Base-by-base conservation (phyloP, 2,113 vertebrate genomes). In the Uria lomvia region DNA sequence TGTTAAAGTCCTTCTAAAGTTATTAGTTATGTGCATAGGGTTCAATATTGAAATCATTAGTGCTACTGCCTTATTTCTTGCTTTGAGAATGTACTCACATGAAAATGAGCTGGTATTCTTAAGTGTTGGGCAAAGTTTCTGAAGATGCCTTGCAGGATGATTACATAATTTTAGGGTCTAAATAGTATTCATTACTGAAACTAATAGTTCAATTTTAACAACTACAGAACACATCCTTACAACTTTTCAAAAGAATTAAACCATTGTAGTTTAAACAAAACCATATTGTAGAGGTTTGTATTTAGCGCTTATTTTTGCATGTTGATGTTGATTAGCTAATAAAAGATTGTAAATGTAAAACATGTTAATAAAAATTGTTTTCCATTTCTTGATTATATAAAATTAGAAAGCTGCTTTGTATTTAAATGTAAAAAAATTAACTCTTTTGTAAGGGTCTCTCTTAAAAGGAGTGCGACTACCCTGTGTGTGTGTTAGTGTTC, bases 281-380 rank as follows among this genome's bases (percentile, higher is more conserved):
- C 94, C 95, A 77, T 97, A 96, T 94, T 95, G 98, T 99, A 98
- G 98, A 98, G 97, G 98, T 98, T 98, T 98, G 98, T 98, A 98
- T 97, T 98, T 98, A 98, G 98, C 97, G 97, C 98, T 98, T 98
- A 98, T 98, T 98, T 98, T 98, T 99, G 99, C 99, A 99, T 99
- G 98, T 99, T 98, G 98, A 97, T 99, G 98, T 99, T 98, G 97
- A 97, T 99, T 99, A 99, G 98, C 96, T 98, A 98, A 98, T 98
- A 98, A 98, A 98, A 98, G 97, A 98, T 98, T 99, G 98, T 99
- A 98, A 97, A 98, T 98, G 98, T 99, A 98, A 97, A 97, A 98
- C 98, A 96, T 97, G 95, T 97, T 97, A 98, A 98, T 98, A 97
- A 98, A 93, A 96, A 96, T 97, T 81, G 96, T 97, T 98, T 98